These are phyloP conservation scores for Electrona antarctica DNA, from an alignment of 2,113 vertebrate genomes.

Conservation along the genomic window DNA sequence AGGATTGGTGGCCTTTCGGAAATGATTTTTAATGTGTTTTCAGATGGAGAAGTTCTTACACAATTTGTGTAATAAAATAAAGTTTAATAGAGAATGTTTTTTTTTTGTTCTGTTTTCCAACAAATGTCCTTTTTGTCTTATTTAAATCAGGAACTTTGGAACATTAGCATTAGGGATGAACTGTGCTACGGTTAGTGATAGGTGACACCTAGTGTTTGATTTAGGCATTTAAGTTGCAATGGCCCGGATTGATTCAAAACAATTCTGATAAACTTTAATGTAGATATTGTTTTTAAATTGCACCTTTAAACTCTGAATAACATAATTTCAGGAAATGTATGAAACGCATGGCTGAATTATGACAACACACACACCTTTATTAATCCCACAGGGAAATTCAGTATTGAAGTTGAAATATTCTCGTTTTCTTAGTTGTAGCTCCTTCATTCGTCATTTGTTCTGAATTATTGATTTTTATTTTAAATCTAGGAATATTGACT, in stretches of 20 bases:
- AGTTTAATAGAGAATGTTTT: slow-evolving; percentile 71
- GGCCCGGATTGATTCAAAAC: too few species aligned
- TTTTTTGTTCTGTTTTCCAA: slow-evolving; percentile 40
- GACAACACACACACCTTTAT: too few species aligned
- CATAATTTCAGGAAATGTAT: neutral
- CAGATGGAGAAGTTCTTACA: slow-evolving; percentile 71
- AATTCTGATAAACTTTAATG: too few species aligned
- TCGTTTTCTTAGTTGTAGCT: too few species aligned
- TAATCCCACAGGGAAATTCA: too few species aligned
- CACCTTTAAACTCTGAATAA: too few species aligned
- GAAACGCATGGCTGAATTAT: too few species aligned
- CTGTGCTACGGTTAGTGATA: neutral
- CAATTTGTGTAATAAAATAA: slow-evolving; percentile 78
- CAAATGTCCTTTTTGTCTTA: slow-evolving; percentile 22
- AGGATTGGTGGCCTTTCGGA: slow-evolving; percentile 64
- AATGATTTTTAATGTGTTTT: slow-evolving; percentile 62
- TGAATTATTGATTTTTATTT: too few species aligned
- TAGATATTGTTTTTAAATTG: too few species aligned
- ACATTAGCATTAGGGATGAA: neutral
- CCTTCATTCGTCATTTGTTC: too few species aligned
- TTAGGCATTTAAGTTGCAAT: neutral
- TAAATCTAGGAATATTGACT: too few species aligned
- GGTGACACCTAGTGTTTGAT: slow-evolving; percentile 50
- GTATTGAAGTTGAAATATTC: too few species aligned
- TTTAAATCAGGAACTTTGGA: neutral